These are phyloP conservation scores for Verasper variegatus DNA, from an alignment of 2,113 vertebrate genomes.

Conservation along the genomic window DNA sequence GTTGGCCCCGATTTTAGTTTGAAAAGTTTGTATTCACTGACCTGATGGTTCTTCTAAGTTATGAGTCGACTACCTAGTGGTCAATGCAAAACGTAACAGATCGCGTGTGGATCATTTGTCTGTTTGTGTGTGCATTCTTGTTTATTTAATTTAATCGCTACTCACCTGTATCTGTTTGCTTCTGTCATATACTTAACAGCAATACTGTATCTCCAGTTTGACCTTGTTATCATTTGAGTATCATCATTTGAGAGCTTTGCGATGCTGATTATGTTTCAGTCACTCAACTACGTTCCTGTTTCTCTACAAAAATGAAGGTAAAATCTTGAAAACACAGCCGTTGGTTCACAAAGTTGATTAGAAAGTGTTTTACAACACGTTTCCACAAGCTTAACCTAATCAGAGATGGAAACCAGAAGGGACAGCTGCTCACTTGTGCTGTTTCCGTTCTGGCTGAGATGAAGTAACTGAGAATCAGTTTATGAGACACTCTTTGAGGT, in stretches of 20 bases:
- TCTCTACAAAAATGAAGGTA: too few relatives aligned
- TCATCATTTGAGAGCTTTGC: neutral
- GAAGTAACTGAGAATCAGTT: neutral
- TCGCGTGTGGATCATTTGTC: too few relatives aligned
- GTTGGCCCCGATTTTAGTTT: too few relatives aligned
- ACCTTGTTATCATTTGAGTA: neutral
- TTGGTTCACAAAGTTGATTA: neutral
- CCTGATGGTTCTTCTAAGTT: too few relatives aligned
- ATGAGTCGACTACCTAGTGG: too few relatives aligned
- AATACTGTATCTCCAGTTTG: neutral
- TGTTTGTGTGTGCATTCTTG: neutral
- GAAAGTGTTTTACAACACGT: neutral
- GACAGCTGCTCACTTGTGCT: neutral
- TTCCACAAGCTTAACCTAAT: constrained; percentile 1
- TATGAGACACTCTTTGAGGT: too few relatives aligned
- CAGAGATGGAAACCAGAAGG: constrained; percentile 1
- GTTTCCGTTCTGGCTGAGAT: neutral
- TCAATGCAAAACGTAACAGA: too few relatives aligned
- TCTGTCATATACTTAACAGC: neutral
- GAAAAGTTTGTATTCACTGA: too few relatives aligned
- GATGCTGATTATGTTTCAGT: neutral
- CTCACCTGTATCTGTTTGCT: neutral
- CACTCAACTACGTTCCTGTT: neutral
- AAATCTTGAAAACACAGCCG: neutral
- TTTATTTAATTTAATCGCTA: constrained; percentile 3